phyloP scores from a whole-genome alignment of 2,797 vertebrate genomes.

The Lepidocolaptes lacrymiger region DNA sequence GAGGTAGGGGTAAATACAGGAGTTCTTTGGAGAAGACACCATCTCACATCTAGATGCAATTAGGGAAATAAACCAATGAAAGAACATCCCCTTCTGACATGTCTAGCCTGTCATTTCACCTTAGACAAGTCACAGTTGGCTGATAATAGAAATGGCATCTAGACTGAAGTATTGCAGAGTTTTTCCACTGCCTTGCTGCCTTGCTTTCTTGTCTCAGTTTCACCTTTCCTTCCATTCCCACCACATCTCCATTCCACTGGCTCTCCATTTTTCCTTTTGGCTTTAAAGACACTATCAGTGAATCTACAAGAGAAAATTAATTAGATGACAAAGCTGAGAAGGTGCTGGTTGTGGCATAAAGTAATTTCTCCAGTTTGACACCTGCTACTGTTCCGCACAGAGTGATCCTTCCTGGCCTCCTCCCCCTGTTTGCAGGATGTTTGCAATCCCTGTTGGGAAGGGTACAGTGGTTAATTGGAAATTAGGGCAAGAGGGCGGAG shows the following conservation, averaged over 20 bases:
- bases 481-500: conserved; percentile 52
- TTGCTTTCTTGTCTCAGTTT: background rate
- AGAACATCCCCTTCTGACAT: background rate
- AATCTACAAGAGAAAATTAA: conserved; percentile 3
- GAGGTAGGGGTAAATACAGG: background rate
- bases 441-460: conserved; percentile 43
- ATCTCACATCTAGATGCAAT: background rate
- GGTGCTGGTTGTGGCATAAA: background rate
- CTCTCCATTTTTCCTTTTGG: background rate
- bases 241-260: background rate
- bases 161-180: background rate
- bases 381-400: background rate
- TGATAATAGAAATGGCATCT: background rate
- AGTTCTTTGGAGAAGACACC: background rate
- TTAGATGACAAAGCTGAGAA: background rate
- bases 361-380: background rate
- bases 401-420: background rate
- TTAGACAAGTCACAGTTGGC: background rate
- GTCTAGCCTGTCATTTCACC: background rate
- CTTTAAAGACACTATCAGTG: background rate
- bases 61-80: background rate
- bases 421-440: background rate
- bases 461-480: conserved; percentile 57
- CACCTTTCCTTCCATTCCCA: background rate
- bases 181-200: background rate